Percentiles rank a stretch among this genome's conserved stretches.
These are phyloP conservation scores for Harpalus rubripes DNA, from an alignment of 2,888 invertebrate genomes.

Conservation along the genomic window DNA sequence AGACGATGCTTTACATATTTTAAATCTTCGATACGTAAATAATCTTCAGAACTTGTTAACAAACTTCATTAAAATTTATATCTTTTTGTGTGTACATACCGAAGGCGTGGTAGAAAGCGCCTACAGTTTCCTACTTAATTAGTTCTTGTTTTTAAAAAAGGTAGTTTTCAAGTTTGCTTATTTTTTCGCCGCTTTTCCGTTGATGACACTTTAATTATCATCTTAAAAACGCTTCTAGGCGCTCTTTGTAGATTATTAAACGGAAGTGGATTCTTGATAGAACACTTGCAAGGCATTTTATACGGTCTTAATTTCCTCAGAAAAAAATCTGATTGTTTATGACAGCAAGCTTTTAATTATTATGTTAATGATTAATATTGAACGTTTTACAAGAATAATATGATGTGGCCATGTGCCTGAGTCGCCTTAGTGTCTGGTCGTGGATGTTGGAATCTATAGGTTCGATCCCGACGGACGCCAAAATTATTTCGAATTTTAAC, in stretches of 20 bases:
- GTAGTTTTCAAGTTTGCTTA: conserved; percentile 41
- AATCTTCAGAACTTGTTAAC: conserved; percentile 66
- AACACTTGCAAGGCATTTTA: background rate
- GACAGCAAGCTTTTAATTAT: background rate
- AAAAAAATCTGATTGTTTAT: background rate
- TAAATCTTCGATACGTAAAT: conserved; percentile 66
- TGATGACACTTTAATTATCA: conserved; percentile 33
- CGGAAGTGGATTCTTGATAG: background rate
- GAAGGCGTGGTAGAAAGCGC: conserved; percentile 7
- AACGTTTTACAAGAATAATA: too few species aligned
- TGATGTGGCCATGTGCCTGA: too few species aligned
- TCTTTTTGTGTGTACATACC: conserved; percentile 28
- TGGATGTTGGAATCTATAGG: too few species aligned
- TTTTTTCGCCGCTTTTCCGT: conserved; percentile 10
- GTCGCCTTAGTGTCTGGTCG: too few species aligned
- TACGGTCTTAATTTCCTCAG: background rate
- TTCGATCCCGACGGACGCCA: too few species aligned
- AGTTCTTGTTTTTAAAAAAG: conserved; percentile 29
- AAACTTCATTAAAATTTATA: conserved; percentile 67
- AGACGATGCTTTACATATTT: conserved; percentile 61
- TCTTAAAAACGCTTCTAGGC: background rate
- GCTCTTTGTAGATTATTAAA: background rate
- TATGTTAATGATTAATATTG: background rate
- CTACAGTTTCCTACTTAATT: conserved; percentile 27
- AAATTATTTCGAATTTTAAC: too few species aligned